phyloP scores from a whole-genome alignment of 2,888 invertebrate genomes.

The Acleris cristana region DNA sequence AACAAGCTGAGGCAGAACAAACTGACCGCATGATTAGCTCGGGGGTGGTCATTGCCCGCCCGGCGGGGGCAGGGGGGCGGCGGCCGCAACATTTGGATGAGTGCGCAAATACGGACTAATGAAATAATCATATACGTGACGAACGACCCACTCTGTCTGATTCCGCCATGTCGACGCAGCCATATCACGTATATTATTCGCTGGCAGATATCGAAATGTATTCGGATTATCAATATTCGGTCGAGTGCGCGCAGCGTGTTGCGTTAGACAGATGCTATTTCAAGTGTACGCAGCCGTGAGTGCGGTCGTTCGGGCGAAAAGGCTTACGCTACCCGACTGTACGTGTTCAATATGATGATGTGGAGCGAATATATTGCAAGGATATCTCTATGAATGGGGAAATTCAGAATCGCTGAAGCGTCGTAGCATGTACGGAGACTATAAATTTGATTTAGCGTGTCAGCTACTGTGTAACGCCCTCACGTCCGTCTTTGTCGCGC shows the following conservation, averaged over 20 bases:
- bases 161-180: conserved; percentile 65
- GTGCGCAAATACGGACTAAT: conserved; percentile 81
- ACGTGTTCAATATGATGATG: conserved; percentile 42
- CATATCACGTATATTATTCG: conserved; percentile 45
- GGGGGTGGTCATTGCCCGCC: conserved; percentile 78
- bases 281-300: conserved; percentile 57
- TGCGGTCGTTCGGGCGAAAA: conserved; percentile 56
- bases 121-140: conserved; percentile 84
- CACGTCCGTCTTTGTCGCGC: conserved; percentile 37
- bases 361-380: conserved; percentile 41
- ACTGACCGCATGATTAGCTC: conserved; percentile 84
- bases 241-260: conserved; percentile 60
- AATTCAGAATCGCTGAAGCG: too few species aligned
- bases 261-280: conserved; percentile 63
- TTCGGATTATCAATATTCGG: conserved; percentile 66
- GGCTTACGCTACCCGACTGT: conserved; percentile 46
- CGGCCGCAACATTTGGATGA: conserved; percentile 76
- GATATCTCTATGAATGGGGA: conserved; percentile 6
- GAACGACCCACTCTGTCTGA: conserved; percentile 69
- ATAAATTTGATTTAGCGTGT: conserved; percentile 31
- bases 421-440: not conserved
- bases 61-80: conserved; percentile 44
- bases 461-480: conserved; percentile 29
- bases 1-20: conserved; percentile 84
- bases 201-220: conserved; percentile 48